phyloP scores from a whole-genome alignment of 92 coral and sea anemone genomes.

The Epizoanthus ramosus region DNA sequence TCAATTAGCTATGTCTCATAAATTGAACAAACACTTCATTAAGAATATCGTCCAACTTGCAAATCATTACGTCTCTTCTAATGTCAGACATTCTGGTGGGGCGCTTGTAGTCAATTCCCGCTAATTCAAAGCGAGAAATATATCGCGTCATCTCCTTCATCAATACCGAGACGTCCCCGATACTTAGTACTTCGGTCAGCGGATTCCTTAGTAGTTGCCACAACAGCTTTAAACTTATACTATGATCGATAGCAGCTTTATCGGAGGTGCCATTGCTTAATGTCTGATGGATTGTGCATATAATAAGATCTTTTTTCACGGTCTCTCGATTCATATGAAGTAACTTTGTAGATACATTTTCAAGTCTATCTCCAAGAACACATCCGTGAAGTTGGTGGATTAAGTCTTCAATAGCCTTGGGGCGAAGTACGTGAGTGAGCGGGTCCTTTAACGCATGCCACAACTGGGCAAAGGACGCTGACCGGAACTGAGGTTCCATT shows the following conservation, averaged over 20 bases:
- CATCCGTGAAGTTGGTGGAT: slow-evolving; percentile 60
- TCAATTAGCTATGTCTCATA: not conserved
- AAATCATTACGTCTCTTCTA: slow-evolving; percentile 77
- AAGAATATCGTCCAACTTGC: slow-evolving; percentile 87
- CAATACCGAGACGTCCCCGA: slow-evolving; percentile 63
- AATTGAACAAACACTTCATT: slow-evolving; percentile 51
- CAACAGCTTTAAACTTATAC: slow-evolving; percentile 44
- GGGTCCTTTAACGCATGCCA: slow-evolving; percentile 80
- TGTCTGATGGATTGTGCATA: slow-evolving; percentile 20
- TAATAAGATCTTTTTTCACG: slow-evolving; percentile 27
- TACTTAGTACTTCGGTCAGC: slow-evolving; percentile 60
- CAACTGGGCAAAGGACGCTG: slow-evolving; percentile 79
- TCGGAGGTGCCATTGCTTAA: not conserved
- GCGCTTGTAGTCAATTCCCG: slow-evolving; percentile 72
- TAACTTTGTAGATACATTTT: slow-evolving; percentile 10
- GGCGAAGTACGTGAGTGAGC: slow-evolving; percentile 70
- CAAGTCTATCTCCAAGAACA: slow-evolving; percentile 42
- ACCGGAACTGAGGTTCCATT: slow-evolving; percentile 88
- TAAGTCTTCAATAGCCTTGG: slow-evolving; percentile 47
- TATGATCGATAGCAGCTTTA: not conserved
- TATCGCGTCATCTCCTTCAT: slow-evolving; percentile 69
- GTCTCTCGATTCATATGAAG: slow-evolving; percentile 1
- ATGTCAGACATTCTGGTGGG: slow-evolving; percentile 91
- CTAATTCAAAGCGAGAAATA: slow-evolving; percentile 76
- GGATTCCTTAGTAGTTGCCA: slow-evolving; percentile 75